Percentiles rank a stretch among this genome's conserved stretches.
Evolutionary conservation across 2,888 invertebrate genomes (phyloP).

Genomic region (Colletes collaris): DNA sequence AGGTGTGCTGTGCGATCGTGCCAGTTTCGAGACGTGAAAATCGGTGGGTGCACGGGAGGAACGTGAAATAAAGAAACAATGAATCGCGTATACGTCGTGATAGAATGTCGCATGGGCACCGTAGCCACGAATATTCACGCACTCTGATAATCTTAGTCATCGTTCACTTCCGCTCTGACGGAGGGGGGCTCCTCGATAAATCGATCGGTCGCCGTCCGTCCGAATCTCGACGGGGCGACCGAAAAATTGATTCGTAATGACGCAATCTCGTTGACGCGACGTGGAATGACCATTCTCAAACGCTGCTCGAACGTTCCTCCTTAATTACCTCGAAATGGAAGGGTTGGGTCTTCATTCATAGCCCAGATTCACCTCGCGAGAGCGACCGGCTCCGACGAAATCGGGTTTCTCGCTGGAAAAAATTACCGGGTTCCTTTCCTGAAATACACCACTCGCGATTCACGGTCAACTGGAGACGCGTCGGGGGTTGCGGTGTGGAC

Average conservation of each 20-base stretch:
- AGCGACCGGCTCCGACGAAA: slow-evolving; percentile 48
- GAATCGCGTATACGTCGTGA: too few relatives aligned
- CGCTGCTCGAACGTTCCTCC: slow-evolving; percentile 11
- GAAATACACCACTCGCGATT: slow-evolving; percentile 37
- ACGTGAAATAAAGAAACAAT: too few relatives aligned
- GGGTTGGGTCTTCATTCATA: slow-evolving; percentile 96
- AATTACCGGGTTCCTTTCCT: slow-evolving; percentile 1
- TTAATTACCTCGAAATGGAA: slow-evolving; percentile 91
- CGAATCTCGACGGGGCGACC: slow-evolving; percentile 25
- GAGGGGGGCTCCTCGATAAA: slow-evolving; percentile 28
- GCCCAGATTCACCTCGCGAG: slow-evolving; percentile 77
- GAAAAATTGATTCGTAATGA: slow-evolving; percentile 56
- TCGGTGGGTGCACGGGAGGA: too few relatives aligned
- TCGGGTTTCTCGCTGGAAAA: background rate
- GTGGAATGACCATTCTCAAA: slow-evolving; percentile 38
- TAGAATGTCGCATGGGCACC: too few relatives aligned
- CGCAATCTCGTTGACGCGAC: slow-evolving; percentile 50
- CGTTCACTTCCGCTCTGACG: slow-evolving; percentile 13
- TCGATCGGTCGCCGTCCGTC: slow-evolving; percentile 23
- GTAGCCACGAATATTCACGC: slow-evolving; percentile 33
- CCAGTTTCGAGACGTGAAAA: too few relatives aligned
- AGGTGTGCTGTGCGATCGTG: too few relatives aligned
- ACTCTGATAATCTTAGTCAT: slow-evolving; percentile 40
- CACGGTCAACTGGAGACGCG: slow-evolving; percentile 53
- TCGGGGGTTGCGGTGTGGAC: slow-evolving; percentile 56